These are phyloP conservation scores for Saiga tatarica DNA, from an alignment of 2,113 vertebrate species.

Conservation along the genomic window DNA sequence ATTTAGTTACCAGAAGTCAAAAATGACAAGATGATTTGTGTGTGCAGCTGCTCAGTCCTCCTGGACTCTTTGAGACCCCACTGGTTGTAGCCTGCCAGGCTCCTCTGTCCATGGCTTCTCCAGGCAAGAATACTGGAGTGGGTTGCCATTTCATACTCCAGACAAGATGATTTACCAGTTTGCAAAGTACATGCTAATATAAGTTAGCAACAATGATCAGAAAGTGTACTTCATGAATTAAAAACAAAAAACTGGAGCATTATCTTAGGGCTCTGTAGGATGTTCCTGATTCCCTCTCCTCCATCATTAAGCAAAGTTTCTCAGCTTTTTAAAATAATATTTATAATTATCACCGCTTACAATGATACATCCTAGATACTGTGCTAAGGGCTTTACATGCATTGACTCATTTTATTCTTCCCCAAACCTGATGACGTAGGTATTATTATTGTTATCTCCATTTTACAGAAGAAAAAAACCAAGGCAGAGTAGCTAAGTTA, in stretches of 20 bases:
- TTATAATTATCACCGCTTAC: neutral
- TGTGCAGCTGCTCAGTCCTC: neutral
- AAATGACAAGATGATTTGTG: neutral
- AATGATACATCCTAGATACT: neutral
- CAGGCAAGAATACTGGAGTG: neutral
- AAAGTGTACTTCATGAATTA: neutral
- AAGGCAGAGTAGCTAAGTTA: neutral
- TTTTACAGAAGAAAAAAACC: neutral
- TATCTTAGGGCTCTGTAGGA: neutral
- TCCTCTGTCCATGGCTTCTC: neutral
- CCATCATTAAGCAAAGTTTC: neutral
- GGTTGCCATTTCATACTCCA: neutral
- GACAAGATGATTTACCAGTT: neutral
- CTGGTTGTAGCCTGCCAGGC: neutral
- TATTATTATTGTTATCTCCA: neutral
- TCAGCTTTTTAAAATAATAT: neutral
- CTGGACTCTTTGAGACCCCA: neutral
- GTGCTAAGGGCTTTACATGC: neutral
- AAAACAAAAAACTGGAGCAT: neutral
- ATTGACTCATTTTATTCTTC: neutral
- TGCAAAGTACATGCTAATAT: neutral
- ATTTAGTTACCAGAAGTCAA: neutral
- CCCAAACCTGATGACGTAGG: neutral
- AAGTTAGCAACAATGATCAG: constrained; percentile 2
- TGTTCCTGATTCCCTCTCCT: neutral